Evolutionary conservation across 53 echinoderm and acorn worm genomes (phyloP), one percentile per base, ranked within the genome.

Genomic region (Crossaster papposus): DNA sequence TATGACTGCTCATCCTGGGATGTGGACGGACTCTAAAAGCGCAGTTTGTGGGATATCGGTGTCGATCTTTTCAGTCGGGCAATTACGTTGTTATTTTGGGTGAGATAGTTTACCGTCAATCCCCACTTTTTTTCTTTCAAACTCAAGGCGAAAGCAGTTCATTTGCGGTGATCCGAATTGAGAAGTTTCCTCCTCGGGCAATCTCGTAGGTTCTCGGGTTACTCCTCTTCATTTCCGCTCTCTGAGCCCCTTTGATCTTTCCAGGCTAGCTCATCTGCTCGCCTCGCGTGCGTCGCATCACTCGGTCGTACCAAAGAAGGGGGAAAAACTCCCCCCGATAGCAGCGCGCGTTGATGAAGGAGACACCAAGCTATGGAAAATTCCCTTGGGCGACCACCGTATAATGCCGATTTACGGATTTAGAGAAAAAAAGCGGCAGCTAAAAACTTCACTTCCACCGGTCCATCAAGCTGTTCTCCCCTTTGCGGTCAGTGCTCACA

Each of bases 401-500:
- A 30, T 34, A 81, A 32, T 34, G 7, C 33, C 33, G 31, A 52
- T 58, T n/a, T 18, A 58, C 15, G 58, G 22, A 58, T 0, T n/a
- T n/a, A 58, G 58, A 20, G 58, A 58, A 58, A 58, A 58, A 11
- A 58, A 58, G 58, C 44, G 0, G 22, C 58, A 2, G 34, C 29
- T 36, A 29, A 34, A n/a, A 81, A 81, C 55, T 55, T 14, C 83
- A 64, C 44, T 65, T 68, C 29, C 3, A 20, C 70, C 38, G 65
- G 64, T 2, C 20, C 9, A 70, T 54, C 83, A 83, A 65, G 33
- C 78, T 18, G 24, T 3, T 1, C 73, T 44, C 73, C 72, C 28
- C 73, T 72, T n/a, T 72, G 72, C 85, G 85, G 85, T 85, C 85
- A 72, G 31, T 72, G 44, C 68, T 37, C 76, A 36, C 83, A 29